phyloP scores from a whole-genome alignment of 2,797 vertebrate genomes.

The Poliocrania exsul region DNA sequence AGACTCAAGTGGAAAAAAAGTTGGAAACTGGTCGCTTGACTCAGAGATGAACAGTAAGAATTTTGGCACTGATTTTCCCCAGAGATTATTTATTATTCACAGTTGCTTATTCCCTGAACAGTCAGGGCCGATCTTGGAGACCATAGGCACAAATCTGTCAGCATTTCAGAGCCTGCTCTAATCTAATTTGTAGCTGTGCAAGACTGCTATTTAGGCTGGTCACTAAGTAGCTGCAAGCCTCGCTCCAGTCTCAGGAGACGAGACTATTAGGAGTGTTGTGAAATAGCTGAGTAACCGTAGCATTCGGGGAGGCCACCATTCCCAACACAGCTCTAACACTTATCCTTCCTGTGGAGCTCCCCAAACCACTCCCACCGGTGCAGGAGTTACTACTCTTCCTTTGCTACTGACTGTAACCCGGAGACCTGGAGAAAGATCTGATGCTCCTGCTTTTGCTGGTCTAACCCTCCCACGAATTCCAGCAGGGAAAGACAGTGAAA shows the following conservation, averaged over 20 bases:
- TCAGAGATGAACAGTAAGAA: not conserved
- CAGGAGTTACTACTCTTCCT: slow-evolving; percentile 1
- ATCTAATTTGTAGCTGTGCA: not conserved
- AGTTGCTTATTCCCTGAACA: not conserved
- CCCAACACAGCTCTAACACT: not conserved
- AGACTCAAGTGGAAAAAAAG: not conserved
- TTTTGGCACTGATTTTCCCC: not conserved
- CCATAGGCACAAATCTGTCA: slow-evolving; percentile 3
- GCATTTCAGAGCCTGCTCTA: slow-evolving; percentile 1
- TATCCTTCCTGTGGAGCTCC: slow-evolving; percentile 27
- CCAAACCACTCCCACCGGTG: slow-evolving; percentile 13
- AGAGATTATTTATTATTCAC: not conserved
- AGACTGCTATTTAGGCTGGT: not conserved
- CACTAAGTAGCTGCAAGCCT: slow-evolving; percentile 17
- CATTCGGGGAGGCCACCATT: not conserved
- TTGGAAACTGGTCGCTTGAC: not conserved
- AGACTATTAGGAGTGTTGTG: not conserved
- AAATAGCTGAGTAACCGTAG: slow-evolving; percentile 38
- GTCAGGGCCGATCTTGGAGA: not conserved
- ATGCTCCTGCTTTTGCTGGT: not conserved
- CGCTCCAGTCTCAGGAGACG: not conserved
- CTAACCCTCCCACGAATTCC: slow-evolving; percentile 55
- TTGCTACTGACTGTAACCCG: not conserved
- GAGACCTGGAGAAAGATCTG: slow-evolving; percentile 29
- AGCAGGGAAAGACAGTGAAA: slow-evolving; percentile 58